These are phyloP conservation scores for Ericerus pela DNA, from an alignment of 1,140 invertebrate genomes.

Conservation along the genomic window DNA sequence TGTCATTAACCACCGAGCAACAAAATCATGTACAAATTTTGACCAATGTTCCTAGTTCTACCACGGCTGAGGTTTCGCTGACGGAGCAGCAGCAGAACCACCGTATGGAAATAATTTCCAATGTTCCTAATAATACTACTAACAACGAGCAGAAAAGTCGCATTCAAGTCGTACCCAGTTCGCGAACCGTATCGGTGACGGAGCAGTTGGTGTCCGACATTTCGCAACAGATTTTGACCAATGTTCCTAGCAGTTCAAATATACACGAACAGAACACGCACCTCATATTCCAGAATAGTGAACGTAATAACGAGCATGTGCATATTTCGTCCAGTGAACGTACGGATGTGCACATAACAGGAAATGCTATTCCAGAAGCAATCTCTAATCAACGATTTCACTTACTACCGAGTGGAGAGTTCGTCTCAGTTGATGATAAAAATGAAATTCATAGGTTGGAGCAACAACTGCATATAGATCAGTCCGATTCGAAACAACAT, in stretches of 20 bases:
- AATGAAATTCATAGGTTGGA: too few relatives aligned
- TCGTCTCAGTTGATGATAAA: too few relatives aligned
- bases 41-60: slow-evolving; percentile 17
- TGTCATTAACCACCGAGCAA: slow-evolving; percentile 14
- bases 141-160: slow-evolving; percentile 10
- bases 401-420: too few relatives aligned
- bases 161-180: slow-evolving; percentile 7
- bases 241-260: background rate
- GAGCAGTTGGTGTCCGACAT: background rate
- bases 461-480: too few relatives aligned
- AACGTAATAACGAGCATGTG: background rate
- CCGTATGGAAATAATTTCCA: slow-evolving; percentile 12
- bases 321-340: slow-evolving; percentile 3
- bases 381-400: too few relatives aligned
- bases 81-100: background rate
- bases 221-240: slow-evolving; percentile 3
- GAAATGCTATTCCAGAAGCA: background rate
- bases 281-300: background rate
- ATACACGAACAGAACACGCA: background rate
- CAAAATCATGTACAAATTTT: slow-evolving; percentile 22
- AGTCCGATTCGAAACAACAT: too few relatives aligned
- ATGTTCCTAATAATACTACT: background rate
- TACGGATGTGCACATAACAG: background rate
- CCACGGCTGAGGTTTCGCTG: background rate
- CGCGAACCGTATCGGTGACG: background rate